Percentiles rank a stretch among this genome's conserved stretches.
These are phyloP conservation scores for Xestoiulus laeticollis DNA, from an alignment of 2,888 invertebrate species.

Conservation along the genomic window DNA sequence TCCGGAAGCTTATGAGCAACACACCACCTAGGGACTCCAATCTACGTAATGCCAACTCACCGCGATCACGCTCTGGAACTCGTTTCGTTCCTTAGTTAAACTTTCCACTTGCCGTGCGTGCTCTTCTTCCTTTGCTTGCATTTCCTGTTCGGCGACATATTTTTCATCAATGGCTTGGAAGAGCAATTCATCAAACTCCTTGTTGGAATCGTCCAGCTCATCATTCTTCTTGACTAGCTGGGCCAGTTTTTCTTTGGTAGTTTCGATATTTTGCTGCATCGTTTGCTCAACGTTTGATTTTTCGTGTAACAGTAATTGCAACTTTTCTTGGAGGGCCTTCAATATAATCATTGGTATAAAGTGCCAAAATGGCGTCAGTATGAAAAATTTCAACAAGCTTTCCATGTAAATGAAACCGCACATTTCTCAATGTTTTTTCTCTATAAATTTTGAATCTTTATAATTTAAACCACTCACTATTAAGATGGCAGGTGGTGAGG, in stretches of 20 bases:
- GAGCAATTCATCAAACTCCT: slow-evolving; percentile 48
- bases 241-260: slow-evolving; percentile 60
- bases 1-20: not conserved
- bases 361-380: not conserved
- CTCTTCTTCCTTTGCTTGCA: slow-evolving; percentile 41
- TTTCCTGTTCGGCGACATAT: slow-evolving; percentile 45
- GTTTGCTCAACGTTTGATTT: slow-evolving; percentile 30
- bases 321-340: slow-evolving; percentile 38
- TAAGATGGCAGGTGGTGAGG: too few species aligned
- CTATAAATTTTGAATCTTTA: too few species aligned
- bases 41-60: not conserved
- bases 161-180: slow-evolving; percentile 48
- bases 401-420: not conserved
- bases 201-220: slow-evolving; percentile 60
- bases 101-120: not conserved
- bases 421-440: too few species aligned
- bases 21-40: not conserved
- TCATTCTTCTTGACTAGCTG: slow-evolving; percentile 59
- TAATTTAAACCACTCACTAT: too few species aligned
- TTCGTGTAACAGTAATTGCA: not conserved
- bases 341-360: not conserved
- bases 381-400: not conserved
- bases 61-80: slow-evolving; percentile 31
- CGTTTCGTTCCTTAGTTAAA: slow-evolving; percentile 19
- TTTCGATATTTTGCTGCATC: slow-evolving; percentile 60